Evolutionary conservation across 2,113 vertebrate species (phyloP), one percentile per base, ranked within the genome.

Genomic region (Mesocricetus auratus): DNA sequence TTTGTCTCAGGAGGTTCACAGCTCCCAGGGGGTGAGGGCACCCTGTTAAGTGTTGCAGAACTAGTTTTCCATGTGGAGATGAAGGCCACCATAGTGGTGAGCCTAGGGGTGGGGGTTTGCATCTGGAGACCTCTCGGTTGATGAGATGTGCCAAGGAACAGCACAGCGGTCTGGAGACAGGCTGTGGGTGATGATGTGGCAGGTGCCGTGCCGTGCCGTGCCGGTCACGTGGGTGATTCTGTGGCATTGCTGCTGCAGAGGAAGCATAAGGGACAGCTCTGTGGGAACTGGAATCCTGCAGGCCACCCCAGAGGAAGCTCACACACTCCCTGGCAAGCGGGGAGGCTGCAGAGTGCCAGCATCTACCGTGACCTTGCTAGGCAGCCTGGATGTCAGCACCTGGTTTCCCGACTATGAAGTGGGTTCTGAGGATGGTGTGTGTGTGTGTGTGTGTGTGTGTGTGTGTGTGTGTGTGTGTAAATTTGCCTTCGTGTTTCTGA

Each of bases 141-240:
- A 21, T 0, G 19, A 10, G 60, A 50, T 6, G 21, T 16, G 21
- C 45, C 21, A 5, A 2, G 73, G 90, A 5, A 26, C 50, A 7
- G 4, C 0, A 1, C 7, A 39, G 47, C 29, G 1, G 0, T n/a
- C 56, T 22, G 75, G 74, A 77, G 33, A 0, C 2, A 1, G n/a
- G 3, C 0, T 12, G 24, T 47, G 31, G 69, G 79, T 21, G 4
- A 33, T 1, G 42, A 4, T 1, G 39, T 1, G 53, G 79, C 64
- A 8, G 39, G 26, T 15, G 15, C 17, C 0, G 0, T 16, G 9
- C 1, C 33, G 26, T 15, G 15, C 17, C 0, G 13, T 5, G 3
- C 19, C 15, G 77, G 69, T 86, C 15, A 8, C 6, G 0, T 45
- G 50, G 31, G 64, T 53, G 66, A 56, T 31, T 60, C 71, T 94